Evolutionary conservation across 2,113 vertebrate species (phyloP), one percentile per base, ranked within the genome.

Genomic region (Raphicerus campestris): DNA sequence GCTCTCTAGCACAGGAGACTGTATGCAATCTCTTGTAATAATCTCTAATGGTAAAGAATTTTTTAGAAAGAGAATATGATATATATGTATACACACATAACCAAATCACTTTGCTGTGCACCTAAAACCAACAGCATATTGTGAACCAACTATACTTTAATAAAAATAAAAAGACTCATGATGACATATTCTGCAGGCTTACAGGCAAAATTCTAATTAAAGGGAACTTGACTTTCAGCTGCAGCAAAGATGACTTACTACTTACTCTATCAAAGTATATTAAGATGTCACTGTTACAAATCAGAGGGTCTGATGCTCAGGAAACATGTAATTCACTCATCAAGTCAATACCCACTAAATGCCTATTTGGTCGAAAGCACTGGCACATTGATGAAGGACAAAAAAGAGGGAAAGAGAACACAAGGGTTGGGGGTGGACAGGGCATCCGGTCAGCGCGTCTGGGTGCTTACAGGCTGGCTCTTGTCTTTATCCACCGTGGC

Each of bases 401-500:
- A 13, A n/a, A 30, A 20, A n/a, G n/a, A 28, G 30, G 19, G 61
- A 20, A 7, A 42, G 7, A 32, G 39, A 10, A 1, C 24, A 22
- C 1, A 0, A 1, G 24, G 53, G 26, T 0, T 10, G 39, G 17
- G 10, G 15, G 66, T 24, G 78, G 49, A 22, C 19, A 2, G 86
- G 83, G 14, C 1, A 2, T 11, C 10, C 2, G 0, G n/a, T 5
- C 80, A 2, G 5, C 84, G 2, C 0, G 2, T 22, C 53, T 10
- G n/a, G 10, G 92, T 84, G 99, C 99, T 98, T 98, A 99, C 99
- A 63, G 99, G 99, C 97, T 99, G 99, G 98, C 99, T 99, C 98
- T 99, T 99, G 92, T 99, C 99, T 98, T 99, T 99, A 98, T 99
- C 99, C 98, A 99, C 99, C 0, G 99, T 99, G 16, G 99, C 99